A percentile compares a stretch with the other conserved stretches of the same genome.
phyloP scores from a whole-genome alignment of 23 tunicate genomes.

The Halocynthia roretzi region DNA sequence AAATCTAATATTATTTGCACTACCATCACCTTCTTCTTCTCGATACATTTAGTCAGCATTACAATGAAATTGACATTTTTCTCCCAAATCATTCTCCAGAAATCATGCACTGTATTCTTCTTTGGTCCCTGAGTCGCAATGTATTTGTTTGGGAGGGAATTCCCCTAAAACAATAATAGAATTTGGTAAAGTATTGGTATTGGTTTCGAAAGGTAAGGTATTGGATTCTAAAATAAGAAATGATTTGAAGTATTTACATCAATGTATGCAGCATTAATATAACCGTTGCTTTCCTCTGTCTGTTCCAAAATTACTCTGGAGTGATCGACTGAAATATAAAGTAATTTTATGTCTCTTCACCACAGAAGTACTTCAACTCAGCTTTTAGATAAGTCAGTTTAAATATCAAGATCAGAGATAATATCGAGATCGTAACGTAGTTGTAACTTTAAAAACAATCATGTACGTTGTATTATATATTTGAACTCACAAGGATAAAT shows the following conservation, averaged over 20 bases:
- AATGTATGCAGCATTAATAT: conserved; percentile 19
- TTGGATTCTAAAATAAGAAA: background rate
- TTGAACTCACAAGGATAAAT: no score
- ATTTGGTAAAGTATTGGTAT: background rate
- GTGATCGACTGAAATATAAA: no score
- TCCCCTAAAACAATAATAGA: background rate
- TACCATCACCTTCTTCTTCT: background rate
- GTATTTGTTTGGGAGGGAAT: background rate
- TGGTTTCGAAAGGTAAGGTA: background rate
- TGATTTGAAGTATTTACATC: background rate
- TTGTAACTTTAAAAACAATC: no score
- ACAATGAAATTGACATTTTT: background rate
- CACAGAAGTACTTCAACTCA: no score
- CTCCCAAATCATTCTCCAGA: conserved; percentile 29
- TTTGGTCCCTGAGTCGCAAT: conserved; percentile 24
- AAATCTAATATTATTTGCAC: no score
- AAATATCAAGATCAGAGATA: no score
- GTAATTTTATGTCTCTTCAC: no score
- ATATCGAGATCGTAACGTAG: no score
- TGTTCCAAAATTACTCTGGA: no score
- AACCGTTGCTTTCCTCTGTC: background rate
- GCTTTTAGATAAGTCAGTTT: no score
- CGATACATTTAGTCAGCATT: conserved; percentile 13
- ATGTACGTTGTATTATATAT: no score
- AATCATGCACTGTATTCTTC: conserved; percentile 11